phyloP scores from a whole-genome alignment of 2,888 invertebrate genomes.

The Nephrotoma guestfalica region DNA sequence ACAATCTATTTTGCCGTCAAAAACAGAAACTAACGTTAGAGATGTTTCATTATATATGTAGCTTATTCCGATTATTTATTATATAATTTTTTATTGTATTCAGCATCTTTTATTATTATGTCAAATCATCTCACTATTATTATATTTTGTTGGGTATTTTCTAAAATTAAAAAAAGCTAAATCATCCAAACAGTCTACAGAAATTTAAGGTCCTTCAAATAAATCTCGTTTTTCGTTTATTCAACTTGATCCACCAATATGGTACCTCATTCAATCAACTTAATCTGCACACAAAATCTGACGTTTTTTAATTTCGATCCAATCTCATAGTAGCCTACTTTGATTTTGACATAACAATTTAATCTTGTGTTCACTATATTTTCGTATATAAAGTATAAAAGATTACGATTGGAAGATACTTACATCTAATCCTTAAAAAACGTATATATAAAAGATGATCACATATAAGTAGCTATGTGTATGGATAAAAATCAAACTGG shows the following conservation, averaged over 20 bases:
- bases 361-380: not conserved
- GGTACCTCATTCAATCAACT: not conserved
- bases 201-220: not conserved
- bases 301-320: not conserved
- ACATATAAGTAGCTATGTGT: not conserved
- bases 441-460: not conserved
- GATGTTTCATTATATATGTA: not conserved
- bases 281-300: not conserved
- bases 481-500: not conserved
- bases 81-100: not conserved
- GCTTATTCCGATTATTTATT: not conserved
- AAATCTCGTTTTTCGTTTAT: not conserved
- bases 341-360: not conserved
- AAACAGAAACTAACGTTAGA: not conserved
- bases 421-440: not conserved
- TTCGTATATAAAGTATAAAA: too few relatives aligned
- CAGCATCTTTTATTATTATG: not conserved
- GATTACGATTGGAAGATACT: not conserved
- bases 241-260: not conserved
- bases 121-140: not conserved
- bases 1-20: not conserved
- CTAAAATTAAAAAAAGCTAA: not conserved
- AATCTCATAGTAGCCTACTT: not conserved
- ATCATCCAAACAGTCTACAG: not conserved
- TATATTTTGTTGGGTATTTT: not conserved